Conservation (phyloP, 1,140 invertebrate genomes). For the Zaprionus inermis region DNA sequence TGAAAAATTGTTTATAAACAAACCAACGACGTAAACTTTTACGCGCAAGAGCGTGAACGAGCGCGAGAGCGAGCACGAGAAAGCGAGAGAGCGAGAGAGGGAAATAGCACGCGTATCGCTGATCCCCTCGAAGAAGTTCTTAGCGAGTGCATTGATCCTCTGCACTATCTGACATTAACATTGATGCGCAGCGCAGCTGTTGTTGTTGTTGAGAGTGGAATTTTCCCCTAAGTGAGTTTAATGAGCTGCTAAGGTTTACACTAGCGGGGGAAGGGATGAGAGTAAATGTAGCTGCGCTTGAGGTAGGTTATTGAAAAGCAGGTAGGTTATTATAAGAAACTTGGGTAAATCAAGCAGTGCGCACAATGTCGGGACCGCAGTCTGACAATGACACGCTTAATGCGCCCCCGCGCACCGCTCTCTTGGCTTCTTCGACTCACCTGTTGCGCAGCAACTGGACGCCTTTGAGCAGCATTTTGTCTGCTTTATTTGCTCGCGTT, state of each 20-base stretch:
- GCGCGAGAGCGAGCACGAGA: background rate
- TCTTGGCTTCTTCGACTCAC: conserved; percentile 45
- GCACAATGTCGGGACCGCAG: conserved; percentile 47
- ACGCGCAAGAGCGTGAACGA: background rate
- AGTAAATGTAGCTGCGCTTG: conserved; percentile 14
- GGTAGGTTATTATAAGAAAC: no score
- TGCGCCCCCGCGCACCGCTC: background rate
- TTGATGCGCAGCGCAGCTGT: conserved; percentile 33
- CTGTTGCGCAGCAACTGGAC: conserved; percentile 64
- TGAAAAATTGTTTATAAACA: conserved; percentile 54
- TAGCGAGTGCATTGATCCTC: conserved; percentile 61
- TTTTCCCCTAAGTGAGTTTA: conserved; percentile 18
- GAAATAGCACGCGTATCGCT: background rate
- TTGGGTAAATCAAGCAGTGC: conserved; percentile 52
- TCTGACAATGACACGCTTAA: conserved; percentile 38
- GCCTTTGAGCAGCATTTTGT: conserved; percentile 70
- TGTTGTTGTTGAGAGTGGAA: conserved; percentile 33
- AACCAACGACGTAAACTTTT: conserved; percentile 32
- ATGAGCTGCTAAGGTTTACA: conserved; percentile 2
- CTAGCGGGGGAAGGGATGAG: background rate
- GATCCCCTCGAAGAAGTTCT: background rate
- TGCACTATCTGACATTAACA: conserved; percentile 57
- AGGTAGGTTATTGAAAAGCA: conserved; percentile 34
- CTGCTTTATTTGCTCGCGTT: conserved; percentile 36
- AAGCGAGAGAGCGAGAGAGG: background rate